Percentiles rank a stretch among this genome's conserved stretches.
phyloP scores from a whole-genome alignment of 2,113 vertebrate genomes.

The Dicrurus megarhynchus region DNA sequence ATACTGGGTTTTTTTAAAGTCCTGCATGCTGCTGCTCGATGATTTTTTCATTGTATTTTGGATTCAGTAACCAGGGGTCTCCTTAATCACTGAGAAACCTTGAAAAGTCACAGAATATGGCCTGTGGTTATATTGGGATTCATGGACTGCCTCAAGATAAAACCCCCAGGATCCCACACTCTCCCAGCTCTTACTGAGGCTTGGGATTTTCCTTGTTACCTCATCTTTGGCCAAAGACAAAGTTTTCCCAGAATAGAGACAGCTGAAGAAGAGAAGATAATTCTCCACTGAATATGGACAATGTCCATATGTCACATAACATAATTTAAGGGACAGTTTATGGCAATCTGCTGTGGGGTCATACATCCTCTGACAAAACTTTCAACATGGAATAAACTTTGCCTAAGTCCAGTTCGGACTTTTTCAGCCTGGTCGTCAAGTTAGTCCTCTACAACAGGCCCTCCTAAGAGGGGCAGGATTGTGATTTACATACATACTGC shows the following conservation, averaged over 20 bases:
- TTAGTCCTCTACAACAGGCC: not conserved
- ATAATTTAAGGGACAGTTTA: not conserved
- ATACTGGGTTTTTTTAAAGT: not conserved
- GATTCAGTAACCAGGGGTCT: not conserved
- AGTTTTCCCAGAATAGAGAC: not conserved
- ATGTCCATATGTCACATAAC: not conserved
- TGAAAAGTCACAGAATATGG: not conserved
- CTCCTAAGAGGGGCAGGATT: not conserved
- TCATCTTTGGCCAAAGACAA: not conserved
- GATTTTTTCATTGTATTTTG: not conserved
- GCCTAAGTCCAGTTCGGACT: not conserved
- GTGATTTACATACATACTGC: not conserved
- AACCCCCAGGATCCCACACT: not conserved
- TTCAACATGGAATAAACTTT: not conserved
- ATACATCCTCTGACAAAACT: not conserved
- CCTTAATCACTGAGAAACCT: not conserved
- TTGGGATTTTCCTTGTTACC: not conserved
- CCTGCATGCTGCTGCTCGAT: not conserved
- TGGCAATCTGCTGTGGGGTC: not conserved
- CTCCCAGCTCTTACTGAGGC: not conserved
- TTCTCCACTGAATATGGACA: not conserved
- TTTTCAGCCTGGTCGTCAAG: not conserved
- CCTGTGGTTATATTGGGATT: not conserved
- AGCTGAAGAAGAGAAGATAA: not conserved
- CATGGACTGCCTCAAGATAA: not conserved